Evolutionary conservation across 2,888 invertebrate genomes (phyloP).

Genomic region (Leptodirus hochenwartii): DNA sequence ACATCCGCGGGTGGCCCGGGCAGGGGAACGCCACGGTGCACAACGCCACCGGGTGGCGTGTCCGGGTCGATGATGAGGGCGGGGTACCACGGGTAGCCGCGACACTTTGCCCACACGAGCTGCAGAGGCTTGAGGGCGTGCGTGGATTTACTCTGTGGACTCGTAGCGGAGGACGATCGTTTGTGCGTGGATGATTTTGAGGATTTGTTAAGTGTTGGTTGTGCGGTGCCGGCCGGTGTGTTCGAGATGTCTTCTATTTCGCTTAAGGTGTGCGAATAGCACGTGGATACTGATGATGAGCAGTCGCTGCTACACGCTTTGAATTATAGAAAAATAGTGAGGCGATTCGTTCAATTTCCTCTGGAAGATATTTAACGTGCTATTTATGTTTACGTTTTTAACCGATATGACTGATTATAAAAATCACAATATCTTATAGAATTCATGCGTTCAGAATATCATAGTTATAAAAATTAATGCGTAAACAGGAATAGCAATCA

Average conservation of each 20-base stretch:
- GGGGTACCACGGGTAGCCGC: constrained; percentile 95
- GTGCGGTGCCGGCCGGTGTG: constrained; percentile 6
- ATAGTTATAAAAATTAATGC: no score
- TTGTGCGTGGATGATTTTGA: no score
- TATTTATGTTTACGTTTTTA: no score
- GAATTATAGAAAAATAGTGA: no score
- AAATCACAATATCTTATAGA: no score
- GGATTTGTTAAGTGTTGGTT: no score
- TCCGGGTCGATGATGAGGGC: constrained; percentile 89
- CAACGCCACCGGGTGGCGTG: constrained; percentile 71
- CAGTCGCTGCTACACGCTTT: no score
- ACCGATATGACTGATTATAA: no score
- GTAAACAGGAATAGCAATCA: no score
- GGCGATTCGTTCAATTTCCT: no score
- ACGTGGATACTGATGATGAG: constrained; percentile 32
- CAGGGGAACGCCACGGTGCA: constrained; percentile 86
- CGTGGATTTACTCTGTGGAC: constrained; percentile 13
- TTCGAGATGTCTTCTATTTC: constrained; percentile 20
- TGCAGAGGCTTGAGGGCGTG: constrained; percentile 61
- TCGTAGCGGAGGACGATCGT: constrained; percentile 4
- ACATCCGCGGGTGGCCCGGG: constrained; percentile 90
- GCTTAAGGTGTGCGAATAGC: constrained; percentile 27
- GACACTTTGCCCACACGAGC: constrained; percentile 93
- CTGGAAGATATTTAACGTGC: no score
- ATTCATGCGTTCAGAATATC: no score